Base-by-base conservation (phyloP, 2,797 vertebrate genomes). In the Argentina silus region DNA sequence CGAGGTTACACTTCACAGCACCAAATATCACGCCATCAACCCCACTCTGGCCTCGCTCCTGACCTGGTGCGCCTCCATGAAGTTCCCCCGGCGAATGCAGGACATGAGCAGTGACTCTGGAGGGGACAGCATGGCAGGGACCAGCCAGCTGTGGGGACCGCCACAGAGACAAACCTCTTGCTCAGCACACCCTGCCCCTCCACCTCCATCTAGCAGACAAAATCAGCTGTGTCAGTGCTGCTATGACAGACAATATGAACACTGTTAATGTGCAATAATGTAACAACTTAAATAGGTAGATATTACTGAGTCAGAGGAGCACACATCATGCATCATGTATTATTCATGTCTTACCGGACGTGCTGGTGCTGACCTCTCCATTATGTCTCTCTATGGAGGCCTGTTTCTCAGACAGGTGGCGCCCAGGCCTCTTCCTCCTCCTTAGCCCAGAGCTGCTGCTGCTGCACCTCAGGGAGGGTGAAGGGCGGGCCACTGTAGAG, bases 11-110 rank as follows among this genome's bases (percentile, higher is more conserved):
- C 2, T 21, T 72, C 42, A 55, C 19, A 51, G 0, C 14, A 36
- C 27, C 27, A 36, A 36, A 36, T 36, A 36, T 36, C 27, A 36
- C 27, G 2, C 27, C 27, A 36, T 36, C 27, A 4, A 36, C 27
- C 27, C 27, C 27, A 36, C 27, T 36, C 27, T 36, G 27, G 27
- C 2, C 27, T 36, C 27, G 27, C 27, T 4, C 27, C 78, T 79
- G 74, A 99, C 98, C 96, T 99, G 97, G 86, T 94, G 97, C 4
- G 97, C 98, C 89, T 99, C 96, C 81, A 95, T 81, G 43, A 96
- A 97, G 91, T 98, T 99, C 44, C 94, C 96, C 67, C 91, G 88
- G 70, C 97, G 93, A 82, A 99, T 94, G 85, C 97, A 99, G 79
- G 98, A 96, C 65, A 96, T 93, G 55, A 99, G 94, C 48, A 99